These are phyloP conservation scores for Hylaeus volcanicus DNA, from an alignment of 1,140 invertebrate genomes.

Conservation along the genomic window DNA sequence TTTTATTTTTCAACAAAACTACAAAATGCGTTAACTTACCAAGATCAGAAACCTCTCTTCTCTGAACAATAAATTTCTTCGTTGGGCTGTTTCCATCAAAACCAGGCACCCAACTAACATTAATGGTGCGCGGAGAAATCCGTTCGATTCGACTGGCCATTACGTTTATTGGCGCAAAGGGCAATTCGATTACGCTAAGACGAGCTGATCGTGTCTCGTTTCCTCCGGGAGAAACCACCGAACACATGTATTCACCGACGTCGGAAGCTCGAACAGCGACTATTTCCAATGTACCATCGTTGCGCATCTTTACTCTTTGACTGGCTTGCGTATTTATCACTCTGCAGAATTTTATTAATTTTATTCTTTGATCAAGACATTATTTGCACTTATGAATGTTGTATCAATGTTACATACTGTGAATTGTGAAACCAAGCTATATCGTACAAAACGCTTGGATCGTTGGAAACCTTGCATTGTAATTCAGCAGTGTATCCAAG, in stretches of 20 bases:
- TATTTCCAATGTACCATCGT: conserved; percentile 90
- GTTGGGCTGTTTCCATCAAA: conserved; percentile 99
- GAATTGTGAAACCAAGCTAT: conserved; percentile 95
- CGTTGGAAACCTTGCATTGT: conserved; percentile 96
- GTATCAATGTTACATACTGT: conserved; percentile 82
- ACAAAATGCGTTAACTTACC: conserved; percentile 80
- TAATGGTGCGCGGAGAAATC: conserved; percentile 85
- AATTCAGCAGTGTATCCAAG: conserved; percentile 94
- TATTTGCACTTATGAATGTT: neutral
- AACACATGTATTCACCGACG: conserved; percentile 90
- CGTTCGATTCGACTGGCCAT: conserved; percentile 85
- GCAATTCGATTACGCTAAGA: conserved; percentile 95
- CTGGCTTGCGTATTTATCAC: conserved; percentile 84
- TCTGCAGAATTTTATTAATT: conserved; percentile 71
- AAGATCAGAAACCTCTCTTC: conserved; percentile 91
- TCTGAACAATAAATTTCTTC: conserved; percentile 95
- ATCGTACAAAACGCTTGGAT: conserved; percentile 93
- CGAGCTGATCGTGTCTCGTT: conserved; percentile 93
- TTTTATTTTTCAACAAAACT: conserved; percentile 8
- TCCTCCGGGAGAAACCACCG: conserved; percentile 92
- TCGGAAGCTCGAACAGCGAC: conserved; percentile 90
- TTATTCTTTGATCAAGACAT: neutral
- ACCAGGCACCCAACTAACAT: conserved; percentile 95
- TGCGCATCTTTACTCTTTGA: conserved; percentile 86
- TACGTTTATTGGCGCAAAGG: conserved; percentile 94